Base-by-base conservation (phyloP, 2,888 invertebrate species). In the Drosophila recens region DNA sequence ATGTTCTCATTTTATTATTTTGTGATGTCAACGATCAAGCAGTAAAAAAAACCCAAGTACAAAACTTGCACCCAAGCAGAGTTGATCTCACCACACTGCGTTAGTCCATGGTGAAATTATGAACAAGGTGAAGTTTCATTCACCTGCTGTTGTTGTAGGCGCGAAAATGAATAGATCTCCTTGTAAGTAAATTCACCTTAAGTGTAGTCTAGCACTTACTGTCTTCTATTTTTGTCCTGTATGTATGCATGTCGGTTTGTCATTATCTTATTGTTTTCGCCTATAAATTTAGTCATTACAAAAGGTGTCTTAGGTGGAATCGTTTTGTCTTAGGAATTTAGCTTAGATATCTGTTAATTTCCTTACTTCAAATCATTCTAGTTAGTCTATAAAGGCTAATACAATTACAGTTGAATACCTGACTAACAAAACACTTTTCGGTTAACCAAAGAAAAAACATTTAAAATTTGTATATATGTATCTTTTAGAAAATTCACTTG, bases 271-370 rank as follows among this genome's bases (percentile, higher is more conserved):
- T 73, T 74, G 59, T 74, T 8, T 62, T 77, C n/a, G 69, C 67
- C 74, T 83, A 80, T 79, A 86, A 84, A 86, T 84, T 87, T 87
- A 86, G 72, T 84, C 77, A 66, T 84, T 87, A 84, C 84, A 88
- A 85, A 86, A 80, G 87, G 83, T 82, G 71, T 89, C 85, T 81
- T 87, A 88, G 89, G 89, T 88, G 85, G 89, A 85, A 89, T 85
- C 85, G 89, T 85, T 85, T 87, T 85, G 87, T 87, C 89, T 85
- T 85, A 88, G 85, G 85, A 85, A 84, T 89, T 85, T 89, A 89
- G 89, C 85, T 85, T 89, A 88, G 87, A 84, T 87, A 84, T 79
- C 81, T 86, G 71, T 73, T 73, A 66, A 67, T 71, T 71, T 72
- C 34, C 87, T 87, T 87, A 89, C 84, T 89, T 85, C 84, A 88